Evolutionary conservation across 2,888 invertebrate species (phyloP), one percentile per base, ranked within the genome.

Genomic region (Sarcophaga caerulescens): DNA sequence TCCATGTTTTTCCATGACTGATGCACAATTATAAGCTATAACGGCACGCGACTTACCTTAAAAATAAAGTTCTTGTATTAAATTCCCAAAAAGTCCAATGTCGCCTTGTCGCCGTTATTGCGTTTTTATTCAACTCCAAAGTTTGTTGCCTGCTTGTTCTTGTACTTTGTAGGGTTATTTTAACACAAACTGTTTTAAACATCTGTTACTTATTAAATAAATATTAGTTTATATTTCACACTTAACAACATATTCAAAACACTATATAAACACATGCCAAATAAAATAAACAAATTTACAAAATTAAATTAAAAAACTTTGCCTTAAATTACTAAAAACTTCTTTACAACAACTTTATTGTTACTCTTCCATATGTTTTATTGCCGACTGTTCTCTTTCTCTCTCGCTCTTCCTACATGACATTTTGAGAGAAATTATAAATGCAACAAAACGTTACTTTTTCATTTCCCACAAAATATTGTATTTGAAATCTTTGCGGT

Each of bases 91-190:
- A 4, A 14, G 12, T 52, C 14, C 12, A 52, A 4, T 52, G 17
- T 52, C 52, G 52, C 14, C 52, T 14, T 52, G 52, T 52, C 52
- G 52, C 52, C 52, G 52, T 52, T 14, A 52, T 52, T 52, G 17
- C 17, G 52, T 52, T 52, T 52, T 35, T n/a, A 6, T 66, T n/a
- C 35, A 35, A 66, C 44, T 66, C 44, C 65, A 66, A 35, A 10
- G 12, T 17, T 52, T 52, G 52, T 44, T n/a, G 44, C 3, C n/a
- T 19, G 44, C 44, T 60, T 25, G n/a, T 59, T 3, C 35, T 44
- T 70, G 52, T 52, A 57, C 57, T 57, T 57, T 70, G 35, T 73
- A 74, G 62, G 23, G 62, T 62, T 74, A 45, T n/a, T 66, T n/a
- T 21, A n/a, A 4, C 23, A 11, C 11, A 63, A 63, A n/a, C 47